phyloP scores from a whole-genome alignment of 2,888 invertebrate species.

The Incurvaria masculella region DNA sequence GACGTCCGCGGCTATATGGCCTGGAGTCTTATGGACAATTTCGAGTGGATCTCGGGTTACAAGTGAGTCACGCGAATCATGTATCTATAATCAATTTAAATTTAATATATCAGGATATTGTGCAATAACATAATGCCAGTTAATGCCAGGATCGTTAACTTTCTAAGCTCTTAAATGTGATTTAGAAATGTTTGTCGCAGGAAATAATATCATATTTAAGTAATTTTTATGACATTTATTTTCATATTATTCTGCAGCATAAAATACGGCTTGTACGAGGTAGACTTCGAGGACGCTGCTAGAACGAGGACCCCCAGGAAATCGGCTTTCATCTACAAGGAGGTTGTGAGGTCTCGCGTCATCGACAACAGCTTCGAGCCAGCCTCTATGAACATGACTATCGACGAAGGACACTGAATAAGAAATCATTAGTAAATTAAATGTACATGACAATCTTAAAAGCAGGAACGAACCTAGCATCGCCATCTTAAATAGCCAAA shows the following conservation, averaged over 20 bases:
- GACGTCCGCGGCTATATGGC: slow-evolving; percentile 53
- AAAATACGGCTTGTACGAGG: slow-evolving; percentile 62
- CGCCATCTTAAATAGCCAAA: too few species aligned
- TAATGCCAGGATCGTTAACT: too few species aligned
- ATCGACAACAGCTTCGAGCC: slow-evolving; percentile 25
- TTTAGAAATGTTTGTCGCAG: too few species aligned
- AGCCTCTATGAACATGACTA: slow-evolving; percentile 21
- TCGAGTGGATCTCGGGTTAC: slow-evolving; percentile 63
- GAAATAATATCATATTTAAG: neutral
- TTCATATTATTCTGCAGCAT: slow-evolving; percentile 32
- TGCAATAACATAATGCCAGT: too few species aligned
- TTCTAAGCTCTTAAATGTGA: too few species aligned
- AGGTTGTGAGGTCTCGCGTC: slow-evolving; percentile 21
- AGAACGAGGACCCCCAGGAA: slow-evolving; percentile 60
- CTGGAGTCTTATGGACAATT: slow-evolving; percentile 64
- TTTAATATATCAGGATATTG: too few species aligned
- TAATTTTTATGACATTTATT: neutral
- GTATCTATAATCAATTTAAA: too few species aligned
- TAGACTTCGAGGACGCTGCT: slow-evolving; percentile 57
- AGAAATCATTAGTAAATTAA: neutral
- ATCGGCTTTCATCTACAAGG: slow-evolving; percentile 45
- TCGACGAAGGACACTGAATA: slow-evolving; percentile 15
- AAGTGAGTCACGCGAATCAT: too few species aligned
- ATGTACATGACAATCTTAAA: too few species aligned
- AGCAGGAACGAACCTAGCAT: too few species aligned